These are phyloP conservation scores for Marasmarcha lunaedactyla DNA, from an alignment of 2,888 invertebrate species.

Conservation along the genomic window DNA sequence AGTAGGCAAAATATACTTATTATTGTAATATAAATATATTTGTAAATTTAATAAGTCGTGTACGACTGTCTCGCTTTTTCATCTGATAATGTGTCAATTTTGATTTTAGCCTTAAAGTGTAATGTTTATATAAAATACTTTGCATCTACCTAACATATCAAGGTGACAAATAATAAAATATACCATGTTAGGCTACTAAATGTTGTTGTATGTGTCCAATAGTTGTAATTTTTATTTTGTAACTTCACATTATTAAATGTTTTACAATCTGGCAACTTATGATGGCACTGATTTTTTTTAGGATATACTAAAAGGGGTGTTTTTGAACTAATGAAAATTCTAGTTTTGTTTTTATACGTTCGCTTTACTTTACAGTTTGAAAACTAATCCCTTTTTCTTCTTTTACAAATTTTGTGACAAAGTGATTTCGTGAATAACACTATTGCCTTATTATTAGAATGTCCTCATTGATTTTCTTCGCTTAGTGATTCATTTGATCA, in stretches of 20 bases:
- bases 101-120: not conserved
- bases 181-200: too few relatives aligned
- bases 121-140: constrained; percentile 12
- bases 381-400: too few relatives aligned
- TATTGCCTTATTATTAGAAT: too few relatives aligned
- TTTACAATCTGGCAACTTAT: too few relatives aligned
- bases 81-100: constrained; percentile 34
- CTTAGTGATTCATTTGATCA: not conserved
- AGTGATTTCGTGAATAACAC: too few relatives aligned
- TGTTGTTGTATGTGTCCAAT: too few relatives aligned
- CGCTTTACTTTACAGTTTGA: too few relatives aligned
- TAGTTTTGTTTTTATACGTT: too few relatives aligned
- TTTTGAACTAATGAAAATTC: not conserved
- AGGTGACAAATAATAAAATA: constrained; percentile 51
- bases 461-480: too few relatives aligned
- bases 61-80: constrained; percentile 41
- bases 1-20: constrained; percentile 17
- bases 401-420: too few relatives aligned
- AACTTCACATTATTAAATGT: constrained; percentile 5
- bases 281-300: constrained; percentile 16
- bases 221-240: constrained; percentile 15
- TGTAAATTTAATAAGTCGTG: constrained; percentile 27
- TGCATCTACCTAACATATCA: constrained; percentile 62
- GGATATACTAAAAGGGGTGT: constrained; percentile 11
- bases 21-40: constrained; percentile 20